These are phyloP conservation scores for Glaucomys volans DNA, from an alignment of 2,113 vertebrate genomes.

Conservation along the genomic window DNA sequence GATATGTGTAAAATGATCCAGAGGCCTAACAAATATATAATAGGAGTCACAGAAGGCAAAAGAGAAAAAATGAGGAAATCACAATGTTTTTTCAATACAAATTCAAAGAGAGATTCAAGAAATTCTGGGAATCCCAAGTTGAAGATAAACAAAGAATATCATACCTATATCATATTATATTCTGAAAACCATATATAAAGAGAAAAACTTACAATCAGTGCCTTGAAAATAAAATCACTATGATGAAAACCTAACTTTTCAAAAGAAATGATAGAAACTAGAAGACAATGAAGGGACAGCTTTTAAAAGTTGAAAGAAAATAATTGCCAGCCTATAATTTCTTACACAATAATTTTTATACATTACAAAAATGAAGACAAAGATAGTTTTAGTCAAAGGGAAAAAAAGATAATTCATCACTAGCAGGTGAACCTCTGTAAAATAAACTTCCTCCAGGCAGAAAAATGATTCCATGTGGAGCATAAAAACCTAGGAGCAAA, in stretches of 20 bases:
- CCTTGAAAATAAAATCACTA: background rate
- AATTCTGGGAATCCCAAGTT: background rate
- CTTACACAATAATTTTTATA: background rate
- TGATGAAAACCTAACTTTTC: background rate
- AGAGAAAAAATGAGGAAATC: background rate
- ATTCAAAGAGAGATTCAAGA: background rate
- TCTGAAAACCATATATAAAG: background rate
- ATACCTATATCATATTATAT: background rate
- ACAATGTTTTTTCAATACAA: background rate
- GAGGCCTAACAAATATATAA: background rate
- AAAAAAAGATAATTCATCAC: background rate
- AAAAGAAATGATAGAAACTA: background rate
- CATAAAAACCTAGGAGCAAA: background rate
- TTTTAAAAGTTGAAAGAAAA: slow-evolving; percentile 19
- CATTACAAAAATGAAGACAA: background rate
- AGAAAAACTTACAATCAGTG: background rate
- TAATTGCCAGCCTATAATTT: background rate
- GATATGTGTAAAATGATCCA: background rate
- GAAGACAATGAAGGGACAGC: background rate
- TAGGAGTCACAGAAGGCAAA: background rate
- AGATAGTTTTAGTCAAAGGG: background rate
- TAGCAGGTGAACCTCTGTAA: background rate
- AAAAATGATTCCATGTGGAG: background rate
- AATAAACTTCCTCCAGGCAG: background rate
- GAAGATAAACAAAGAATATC: background rate